Conservation (phyloP, 2,113 vertebrate genomes). For the Canis aureus region DNA sequence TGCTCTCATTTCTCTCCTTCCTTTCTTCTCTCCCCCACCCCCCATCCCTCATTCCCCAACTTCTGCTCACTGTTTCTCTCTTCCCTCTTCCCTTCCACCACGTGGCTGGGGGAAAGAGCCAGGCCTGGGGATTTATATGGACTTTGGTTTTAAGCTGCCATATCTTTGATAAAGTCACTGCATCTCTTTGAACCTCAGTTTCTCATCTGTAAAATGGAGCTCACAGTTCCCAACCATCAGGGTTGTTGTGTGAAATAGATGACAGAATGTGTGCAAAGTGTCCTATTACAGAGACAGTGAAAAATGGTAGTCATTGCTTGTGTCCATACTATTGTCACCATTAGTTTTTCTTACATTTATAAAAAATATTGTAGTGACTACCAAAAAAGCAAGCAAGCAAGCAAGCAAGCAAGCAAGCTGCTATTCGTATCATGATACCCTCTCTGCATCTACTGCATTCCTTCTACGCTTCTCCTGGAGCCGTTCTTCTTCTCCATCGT, state of each 20-base stretch:
- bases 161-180: background rate
- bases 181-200: background rate
- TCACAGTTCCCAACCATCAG: background rate
- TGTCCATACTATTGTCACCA: background rate
- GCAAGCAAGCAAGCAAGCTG: background rate
- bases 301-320: background rate
- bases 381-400: background rate
- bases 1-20: background rate
- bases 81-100: background rate
- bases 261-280: background rate
- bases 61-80: background rate
- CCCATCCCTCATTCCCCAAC: background rate
- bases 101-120: background rate
- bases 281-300: background rate
- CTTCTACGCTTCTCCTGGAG: background rate
- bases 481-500: no score
- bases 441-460: background rate
- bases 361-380: background rate
- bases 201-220: background rate
- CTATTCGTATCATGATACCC: rapidly evolving
- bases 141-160: background rate
- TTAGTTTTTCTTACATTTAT: background rate
- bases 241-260: background rate
- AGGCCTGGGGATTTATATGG: background rate
- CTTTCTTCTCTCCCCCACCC: background rate